Evolutionary conservation across 2,888 invertebrate genomes (phyloP).

Genomic region (Leptinotarsa peninsularis): DNA sequence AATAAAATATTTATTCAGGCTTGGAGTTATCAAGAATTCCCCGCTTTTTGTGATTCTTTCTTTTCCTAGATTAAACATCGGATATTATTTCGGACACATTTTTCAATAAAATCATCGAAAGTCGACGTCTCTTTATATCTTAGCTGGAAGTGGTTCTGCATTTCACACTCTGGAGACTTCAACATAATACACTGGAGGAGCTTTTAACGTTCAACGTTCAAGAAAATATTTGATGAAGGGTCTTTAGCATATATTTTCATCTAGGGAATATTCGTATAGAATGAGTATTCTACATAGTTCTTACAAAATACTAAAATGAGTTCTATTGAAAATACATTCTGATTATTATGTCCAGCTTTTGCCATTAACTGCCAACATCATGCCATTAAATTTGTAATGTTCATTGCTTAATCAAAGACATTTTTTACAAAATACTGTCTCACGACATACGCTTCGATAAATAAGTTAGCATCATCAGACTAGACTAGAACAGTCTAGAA

Average conservation of each 20-base stretch:
- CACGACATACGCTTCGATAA: too few species aligned
- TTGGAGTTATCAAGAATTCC: not conserved
- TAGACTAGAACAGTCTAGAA: too few species aligned
- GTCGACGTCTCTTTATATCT: constrained; percentile 1
- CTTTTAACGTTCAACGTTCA: not conserved
- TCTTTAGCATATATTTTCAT: not conserved
- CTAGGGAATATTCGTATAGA: too few species aligned
- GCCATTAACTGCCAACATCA: too few species aligned
- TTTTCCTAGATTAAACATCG: constrained; percentile 4
- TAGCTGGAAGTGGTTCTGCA: not conserved
- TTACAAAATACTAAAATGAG: not conserved
- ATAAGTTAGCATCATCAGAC: too few species aligned
- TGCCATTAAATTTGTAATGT: too few species aligned
- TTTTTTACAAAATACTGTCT: too few species aligned
- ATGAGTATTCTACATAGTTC: too few species aligned
- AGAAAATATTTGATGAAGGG: not conserved
- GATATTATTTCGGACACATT: not conserved
- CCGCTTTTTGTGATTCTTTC: not conserved
- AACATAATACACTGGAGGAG: not conserved
- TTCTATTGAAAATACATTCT: too few species aligned
- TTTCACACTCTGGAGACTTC: not conserved
- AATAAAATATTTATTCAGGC: constrained; percentile 6
- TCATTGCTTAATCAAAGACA: too few species aligned
- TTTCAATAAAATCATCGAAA: not conserved
- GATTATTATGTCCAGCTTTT: too few species aligned